Conservation (phyloP, 2,797 vertebrate species). For the Chelonia mydas region DNA sequence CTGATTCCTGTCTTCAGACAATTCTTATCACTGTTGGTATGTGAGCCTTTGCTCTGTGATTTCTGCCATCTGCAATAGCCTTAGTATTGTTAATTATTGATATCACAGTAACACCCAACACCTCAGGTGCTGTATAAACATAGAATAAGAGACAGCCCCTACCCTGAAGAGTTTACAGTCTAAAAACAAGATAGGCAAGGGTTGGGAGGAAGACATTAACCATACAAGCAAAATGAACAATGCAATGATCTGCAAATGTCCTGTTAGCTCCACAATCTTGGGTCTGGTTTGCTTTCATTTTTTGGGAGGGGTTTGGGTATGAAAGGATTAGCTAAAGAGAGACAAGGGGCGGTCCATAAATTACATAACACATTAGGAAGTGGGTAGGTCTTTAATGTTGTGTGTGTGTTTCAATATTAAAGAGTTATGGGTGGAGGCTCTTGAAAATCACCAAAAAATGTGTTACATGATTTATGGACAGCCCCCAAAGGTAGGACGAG, state of each 20-base stretch:
- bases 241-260: neutral
- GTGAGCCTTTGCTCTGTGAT: slow-evolving; percentile 26
- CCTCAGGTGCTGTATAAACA: neutral
- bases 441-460: neutral
- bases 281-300: neutral
- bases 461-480: neutral
- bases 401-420: neutral
- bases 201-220: neutral
- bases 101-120: slow-evolving; percentile 8
- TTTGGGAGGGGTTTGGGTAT: neutral
- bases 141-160: neutral
- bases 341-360: neutral
- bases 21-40: neutral
- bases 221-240: neutral
- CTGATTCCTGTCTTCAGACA: slow-evolving; percentile 7
- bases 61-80: slow-evolving; percentile 25
- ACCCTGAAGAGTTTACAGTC: neutral
- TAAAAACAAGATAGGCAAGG: neutral
- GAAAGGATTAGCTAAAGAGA: neutral
- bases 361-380: neutral
- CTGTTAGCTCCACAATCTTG: neutral
- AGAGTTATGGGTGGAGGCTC: neutral
- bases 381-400: neutral
- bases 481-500: neutral
- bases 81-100: slow-evolving; percentile 39